These are phyloP conservation scores for Trichonephila clavipes DNA, from an alignment of 1,140 invertebrate species.

Conservation along the genomic window DNA sequence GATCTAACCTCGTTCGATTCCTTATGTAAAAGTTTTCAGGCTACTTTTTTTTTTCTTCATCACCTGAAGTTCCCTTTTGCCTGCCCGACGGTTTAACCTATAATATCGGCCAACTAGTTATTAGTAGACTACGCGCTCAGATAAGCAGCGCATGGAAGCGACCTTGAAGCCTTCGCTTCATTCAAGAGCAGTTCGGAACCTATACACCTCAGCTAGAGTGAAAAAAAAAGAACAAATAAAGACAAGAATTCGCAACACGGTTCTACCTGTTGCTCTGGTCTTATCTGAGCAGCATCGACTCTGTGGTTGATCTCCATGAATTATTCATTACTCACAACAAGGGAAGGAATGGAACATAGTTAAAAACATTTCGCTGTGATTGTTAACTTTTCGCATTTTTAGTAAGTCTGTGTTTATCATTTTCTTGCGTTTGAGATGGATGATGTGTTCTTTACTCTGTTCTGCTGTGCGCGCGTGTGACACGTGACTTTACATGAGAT, in stretches of 20 bases:
- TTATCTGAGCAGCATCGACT: not conserved
- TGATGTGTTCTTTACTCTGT: too few relatives aligned
- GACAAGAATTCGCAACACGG: conserved; percentile 19
- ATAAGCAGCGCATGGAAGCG: not conserved
- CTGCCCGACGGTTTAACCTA: conserved; percentile 16
- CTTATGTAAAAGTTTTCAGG: not conserved
- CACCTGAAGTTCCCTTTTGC: not conserved
- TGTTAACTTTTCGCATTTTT: not conserved
- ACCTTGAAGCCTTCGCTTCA: conserved; percentile 10
- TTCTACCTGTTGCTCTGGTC: conserved; percentile 21
- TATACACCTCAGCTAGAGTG: not conserved
- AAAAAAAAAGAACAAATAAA: conserved; percentile 25
- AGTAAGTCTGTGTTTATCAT: not conserved
- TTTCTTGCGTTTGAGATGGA: too few relatives aligned
- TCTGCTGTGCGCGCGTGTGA: too few relatives aligned
- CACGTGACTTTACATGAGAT: too few relatives aligned
- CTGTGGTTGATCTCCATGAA: not conserved
- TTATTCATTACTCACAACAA: not conserved
- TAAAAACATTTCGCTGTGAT: not conserved
- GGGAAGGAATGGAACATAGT: not conserved
- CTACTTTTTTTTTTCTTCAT: not conserved
- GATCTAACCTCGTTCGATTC: not conserved
- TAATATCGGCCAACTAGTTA: conserved; percentile 11
- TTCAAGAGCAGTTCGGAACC: conserved; percentile 25
- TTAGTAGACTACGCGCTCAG: not conserved